Percentiles rank a stretch among this genome's conserved stretches.
Evolutionary conservation across 1,140 invertebrate species (phyloP).

Genomic region (Drosophila lacertosa): DNA sequence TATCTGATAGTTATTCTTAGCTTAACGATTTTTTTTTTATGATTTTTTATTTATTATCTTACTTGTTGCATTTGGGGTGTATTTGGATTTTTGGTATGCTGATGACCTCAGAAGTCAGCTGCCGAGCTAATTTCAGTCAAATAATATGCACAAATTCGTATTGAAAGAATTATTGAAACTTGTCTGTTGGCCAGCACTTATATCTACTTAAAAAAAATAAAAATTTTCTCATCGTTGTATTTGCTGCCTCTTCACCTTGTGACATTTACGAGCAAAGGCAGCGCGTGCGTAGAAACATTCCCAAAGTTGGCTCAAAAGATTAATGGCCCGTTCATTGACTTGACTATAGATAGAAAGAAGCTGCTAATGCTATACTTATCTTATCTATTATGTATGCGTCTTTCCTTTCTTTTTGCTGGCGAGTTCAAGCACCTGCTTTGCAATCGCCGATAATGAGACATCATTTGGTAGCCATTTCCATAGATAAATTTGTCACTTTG

Average conservation of each 20-base stretch:
- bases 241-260: conserved; percentile 43
- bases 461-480: conserved; percentile 16
- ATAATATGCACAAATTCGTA: conserved; percentile 25
- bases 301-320: conserved; percentile 32
- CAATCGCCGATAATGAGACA: conserved; percentile 7
- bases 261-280: conserved; percentile 49
- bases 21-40: conserved; percentile 1
- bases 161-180: conserved; percentile 40
- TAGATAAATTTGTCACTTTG: conserved; percentile 21
- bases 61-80: too few relatives aligned
- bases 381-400: neutral
- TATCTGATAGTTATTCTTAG: conserved; percentile 18
- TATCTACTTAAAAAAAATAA: conserved; percentile 10
- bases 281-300: conserved; percentile 39
- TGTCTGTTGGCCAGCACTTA: conserved; percentile 14
- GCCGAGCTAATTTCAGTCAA: conserved; percentile 35
- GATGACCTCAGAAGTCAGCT: conserved; percentile 66
- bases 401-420: conserved; percentile 4
- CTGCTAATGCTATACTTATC: conserved; percentile 9
- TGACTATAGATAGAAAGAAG: neutral
- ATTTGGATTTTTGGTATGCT: conserved; percentile 52
- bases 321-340: conserved; percentile 26
- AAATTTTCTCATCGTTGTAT: neutral
- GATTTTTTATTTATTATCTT: conserved; percentile 33
- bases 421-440: conserved; percentile 41